Percentiles rank a stretch among this genome's conserved stretches.
Conservation (phyloP, 2,797 vertebrate genomes). For the Gallinago stenura region DNA sequence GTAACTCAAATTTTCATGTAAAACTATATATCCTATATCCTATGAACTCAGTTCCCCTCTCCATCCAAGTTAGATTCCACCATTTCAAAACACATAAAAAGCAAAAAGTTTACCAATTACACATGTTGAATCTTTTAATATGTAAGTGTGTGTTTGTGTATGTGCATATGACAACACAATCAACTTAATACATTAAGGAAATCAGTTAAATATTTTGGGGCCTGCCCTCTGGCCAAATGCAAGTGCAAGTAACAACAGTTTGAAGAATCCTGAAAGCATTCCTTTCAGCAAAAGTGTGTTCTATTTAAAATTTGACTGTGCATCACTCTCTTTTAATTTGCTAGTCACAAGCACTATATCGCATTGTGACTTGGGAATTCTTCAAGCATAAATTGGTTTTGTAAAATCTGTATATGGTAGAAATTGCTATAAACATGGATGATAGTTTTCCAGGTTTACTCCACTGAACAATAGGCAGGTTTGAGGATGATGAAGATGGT, state of each 20-base stretch:
- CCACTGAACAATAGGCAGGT: not conserved
- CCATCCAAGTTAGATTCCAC: not conserved
- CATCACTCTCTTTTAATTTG: not conserved
- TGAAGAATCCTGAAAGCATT: not conserved
- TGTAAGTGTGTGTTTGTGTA: not conserved
- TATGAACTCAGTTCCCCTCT: not conserved
- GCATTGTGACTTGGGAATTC: not conserved
- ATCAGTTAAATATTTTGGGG: not conserved
- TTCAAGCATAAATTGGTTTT: not conserved
- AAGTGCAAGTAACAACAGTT: not conserved
- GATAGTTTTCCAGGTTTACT: not conserved
- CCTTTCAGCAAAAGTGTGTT: not conserved
- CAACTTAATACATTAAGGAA: not conserved
- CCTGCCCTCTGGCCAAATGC: not conserved
- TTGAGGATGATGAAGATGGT: not conserved
- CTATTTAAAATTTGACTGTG: not conserved
- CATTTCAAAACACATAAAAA: not conserved
- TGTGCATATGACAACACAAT: not conserved
- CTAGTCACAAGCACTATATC: not conserved
- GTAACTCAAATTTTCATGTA: not conserved
- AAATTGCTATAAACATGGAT: not conserved
- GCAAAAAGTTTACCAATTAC: not conserved
- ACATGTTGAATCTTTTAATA: not conserved
- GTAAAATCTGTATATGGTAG: not conserved
- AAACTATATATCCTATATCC: not conserved